Conservation (phyloP, 2,113 vertebrate species). For the Coregonus clupeaformis region DNA sequence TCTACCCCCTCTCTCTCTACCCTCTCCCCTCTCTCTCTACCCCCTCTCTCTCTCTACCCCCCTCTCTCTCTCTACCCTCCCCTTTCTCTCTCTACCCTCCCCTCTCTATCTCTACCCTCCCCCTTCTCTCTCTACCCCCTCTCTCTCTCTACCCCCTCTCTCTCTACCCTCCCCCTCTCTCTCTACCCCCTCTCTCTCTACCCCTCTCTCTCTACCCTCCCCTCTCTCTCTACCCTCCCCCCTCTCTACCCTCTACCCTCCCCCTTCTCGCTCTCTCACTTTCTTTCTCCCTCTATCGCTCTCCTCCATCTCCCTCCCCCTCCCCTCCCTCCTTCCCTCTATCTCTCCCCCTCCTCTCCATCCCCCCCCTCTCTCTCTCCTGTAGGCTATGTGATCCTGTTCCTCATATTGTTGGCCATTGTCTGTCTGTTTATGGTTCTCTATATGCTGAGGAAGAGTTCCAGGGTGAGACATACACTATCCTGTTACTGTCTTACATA, state of each 20-base stretch:
- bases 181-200: too few relatives aligned
- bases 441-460: constrained; percentile 48
- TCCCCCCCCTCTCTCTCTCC: background rate
- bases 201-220: background rate
- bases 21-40: too few relatives aligned
- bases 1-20: background rate
- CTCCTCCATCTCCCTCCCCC: background rate
- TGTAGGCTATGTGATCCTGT: constrained; percentile 50
- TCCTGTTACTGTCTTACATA: too few relatives aligned
- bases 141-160: too few relatives aligned
- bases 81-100: background rate
- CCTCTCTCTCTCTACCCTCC: too few relatives aligned
- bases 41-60: too few relatives aligned
- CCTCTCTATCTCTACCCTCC: background rate
- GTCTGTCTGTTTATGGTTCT: constrained; percentile 48
- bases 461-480: constrained; percentile 43
- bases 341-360: background rate
- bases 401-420: constrained; percentile 45
- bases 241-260: too few relatives aligned
- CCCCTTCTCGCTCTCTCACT: too few relatives aligned
- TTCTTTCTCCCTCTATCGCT: background rate
- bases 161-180: too few relatives aligned
- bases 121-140: too few relatives aligned
- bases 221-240: too few relatives aligned
- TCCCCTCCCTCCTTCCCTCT: background rate